Evolutionary conservation across 2,888 invertebrate species (phyloP), one percentile per base, ranked within the genome.

Genomic region (Eilema griseolum): DNA sequence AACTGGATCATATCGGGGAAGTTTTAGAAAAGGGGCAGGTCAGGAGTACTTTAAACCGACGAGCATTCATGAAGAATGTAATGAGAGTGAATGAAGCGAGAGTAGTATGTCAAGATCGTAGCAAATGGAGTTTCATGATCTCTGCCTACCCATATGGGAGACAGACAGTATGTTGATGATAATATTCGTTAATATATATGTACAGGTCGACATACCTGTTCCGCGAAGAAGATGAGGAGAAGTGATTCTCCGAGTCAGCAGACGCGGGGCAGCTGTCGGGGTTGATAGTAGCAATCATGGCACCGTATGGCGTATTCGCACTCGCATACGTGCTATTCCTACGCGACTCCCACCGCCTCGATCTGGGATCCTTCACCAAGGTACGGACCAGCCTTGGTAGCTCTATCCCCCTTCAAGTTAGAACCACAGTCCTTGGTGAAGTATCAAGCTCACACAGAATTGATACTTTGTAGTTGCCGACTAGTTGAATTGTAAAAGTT

Each of bases 201-300:
- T 3, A 28, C 96, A 99, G 99, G 99, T 95, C 97, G 83, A 98
- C 98, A 82, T 98, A 98, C 95, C 96, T 98, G 85, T 97, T 98
- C 95, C 96, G 97, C 84, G 97, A 97, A 87, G 97, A 97, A 90
- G 96, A 96, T 73, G 97, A 97, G 90, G 97, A 97, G 88, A 96
- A 96, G 92, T 95, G 95, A 95, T 95, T 94, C 90, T 88, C 90
- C 90, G 87, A 83, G 73, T 81, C 86, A 72, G 80, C 88, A 83
- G 87, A 88, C 83, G 96, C 96, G 83, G 96, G 96, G 90, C 96
- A 96, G 81, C 89, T 91, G 81, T 86, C 85, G 82, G 86, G 85
- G 80, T 86, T 93, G 77, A 86, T 83, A 74, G 86, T 73, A 72
- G 91, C 93, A 76, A 90, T 93, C 76, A 85, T 94, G 70, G 88